phyloP scores from a whole-genome alignment of 2,797 vertebrate species.

The Acrossocheilus fasciatus region DNA sequence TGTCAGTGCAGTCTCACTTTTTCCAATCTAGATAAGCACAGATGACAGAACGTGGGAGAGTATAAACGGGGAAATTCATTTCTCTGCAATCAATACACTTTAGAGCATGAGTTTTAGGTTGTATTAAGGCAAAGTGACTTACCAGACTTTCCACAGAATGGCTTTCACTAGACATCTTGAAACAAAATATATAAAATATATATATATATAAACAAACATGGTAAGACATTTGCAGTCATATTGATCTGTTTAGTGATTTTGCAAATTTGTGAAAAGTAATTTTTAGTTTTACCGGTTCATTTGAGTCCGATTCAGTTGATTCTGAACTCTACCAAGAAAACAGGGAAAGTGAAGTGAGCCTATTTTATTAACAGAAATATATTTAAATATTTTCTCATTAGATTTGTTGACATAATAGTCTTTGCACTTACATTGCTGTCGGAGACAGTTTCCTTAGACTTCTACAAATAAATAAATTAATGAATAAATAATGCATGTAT shows the following conservation, averaged over 20 bases:
- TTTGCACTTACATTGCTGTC: constrained; percentile 66
- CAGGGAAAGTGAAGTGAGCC: neutral
- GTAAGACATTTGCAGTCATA: neutral
- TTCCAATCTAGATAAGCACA: constrained; percentile 61
- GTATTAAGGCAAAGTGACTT: neutral
- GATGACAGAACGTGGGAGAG: neutral
- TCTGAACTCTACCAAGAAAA: constrained; percentile 70
- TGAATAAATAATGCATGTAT: constrained; percentile 5
- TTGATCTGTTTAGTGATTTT: neutral
- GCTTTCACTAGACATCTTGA: constrained; percentile 30
- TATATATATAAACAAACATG: neutral
- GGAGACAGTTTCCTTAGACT: constrained; percentile 69
- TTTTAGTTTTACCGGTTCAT: constrained; percentile 66
- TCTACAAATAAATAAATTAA: constrained; percentile 61
- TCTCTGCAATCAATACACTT: neutral
- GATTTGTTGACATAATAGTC: neutral
- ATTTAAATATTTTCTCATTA: neutral
- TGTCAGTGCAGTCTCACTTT: constrained; percentile 66
- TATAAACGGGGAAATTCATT: neutral
- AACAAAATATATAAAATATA: neutral
- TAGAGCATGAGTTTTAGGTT: neutral
- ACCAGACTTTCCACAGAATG: constrained; percentile 42
- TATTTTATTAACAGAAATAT: no score
- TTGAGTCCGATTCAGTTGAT: constrained; percentile 71
- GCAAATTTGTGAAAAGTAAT: neutral